Conservation (phyloP, 2,888 invertebrate species). For the Melanotus villosus region DNA sequence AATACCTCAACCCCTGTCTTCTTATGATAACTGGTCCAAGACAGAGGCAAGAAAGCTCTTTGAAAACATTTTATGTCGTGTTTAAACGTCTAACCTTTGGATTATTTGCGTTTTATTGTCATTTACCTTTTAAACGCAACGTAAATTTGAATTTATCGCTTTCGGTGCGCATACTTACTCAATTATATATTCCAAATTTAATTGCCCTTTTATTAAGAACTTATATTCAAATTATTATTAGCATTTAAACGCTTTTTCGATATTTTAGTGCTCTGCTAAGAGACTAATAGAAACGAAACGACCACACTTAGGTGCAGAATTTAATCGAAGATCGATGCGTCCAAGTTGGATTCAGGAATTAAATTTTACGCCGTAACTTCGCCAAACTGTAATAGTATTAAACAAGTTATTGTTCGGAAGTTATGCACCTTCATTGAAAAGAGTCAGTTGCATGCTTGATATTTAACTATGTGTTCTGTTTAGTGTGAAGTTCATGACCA, state of each 20-base stretch:
- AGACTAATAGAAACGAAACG: too few relatives aligned
- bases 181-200: conserved; percentile 9
- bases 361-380: too few relatives aligned
- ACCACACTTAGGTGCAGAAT: too few relatives aligned
- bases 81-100: conserved; percentile 18
- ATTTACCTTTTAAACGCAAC: neutral
- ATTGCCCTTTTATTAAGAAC: neutral
- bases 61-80: conserved; percentile 1
- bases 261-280: neutral
- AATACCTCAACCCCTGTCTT: conserved; percentile 23
- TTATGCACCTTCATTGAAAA: too few relatives aligned
- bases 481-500: too few relatives aligned
- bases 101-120: conserved; percentile 13
- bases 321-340: too few relatives aligned
- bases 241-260: neutral
- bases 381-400: too few relatives aligned
- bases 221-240: neutral
- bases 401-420: too few relatives aligned
- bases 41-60: conserved; percentile 3
- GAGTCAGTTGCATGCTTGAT: too few relatives aligned
- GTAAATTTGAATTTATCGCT: conserved; percentile 7
- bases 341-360: too few relatives aligned
- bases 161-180: neutral
- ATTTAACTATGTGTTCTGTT: too few relatives aligned
- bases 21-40: conserved; percentile 14